These are phyloP conservation scores for Patagioenas fasciata DNA, from an alignment of 2,113 vertebrate genomes.

Conservation along the genomic window DNA sequence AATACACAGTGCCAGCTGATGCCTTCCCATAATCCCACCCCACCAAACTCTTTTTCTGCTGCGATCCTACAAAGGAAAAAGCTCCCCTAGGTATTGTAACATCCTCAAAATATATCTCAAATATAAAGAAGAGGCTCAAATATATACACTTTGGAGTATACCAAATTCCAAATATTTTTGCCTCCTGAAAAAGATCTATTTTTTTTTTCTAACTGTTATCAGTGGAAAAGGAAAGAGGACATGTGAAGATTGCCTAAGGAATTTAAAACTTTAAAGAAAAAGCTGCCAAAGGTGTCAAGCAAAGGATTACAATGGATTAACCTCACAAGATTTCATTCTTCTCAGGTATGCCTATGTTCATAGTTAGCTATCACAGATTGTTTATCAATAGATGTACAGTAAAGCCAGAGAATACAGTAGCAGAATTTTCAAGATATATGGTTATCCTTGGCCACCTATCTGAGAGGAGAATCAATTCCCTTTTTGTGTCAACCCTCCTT, in stretches of 20 bases:
- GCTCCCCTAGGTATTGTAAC: neutral
- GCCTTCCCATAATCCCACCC: neutral
- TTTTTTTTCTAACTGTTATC: neutral
- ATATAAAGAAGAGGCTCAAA: neutral
- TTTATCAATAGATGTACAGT: neutral
- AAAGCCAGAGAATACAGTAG: neutral
- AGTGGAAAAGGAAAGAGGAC: neutral
- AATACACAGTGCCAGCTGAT: neutral
- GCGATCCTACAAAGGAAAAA: neutral
- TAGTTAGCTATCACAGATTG: neutral
- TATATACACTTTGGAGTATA: neutral
- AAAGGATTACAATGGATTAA: conserved; percentile 30
- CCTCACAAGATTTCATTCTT: neutral
- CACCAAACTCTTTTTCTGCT: neutral
- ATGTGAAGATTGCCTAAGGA: neutral
- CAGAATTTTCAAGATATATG: neutral
- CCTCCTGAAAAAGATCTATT: too few species aligned
- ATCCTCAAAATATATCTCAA: neutral
- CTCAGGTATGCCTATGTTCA: neutral
- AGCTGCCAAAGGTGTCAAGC: neutral
- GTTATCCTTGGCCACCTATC: neutral
- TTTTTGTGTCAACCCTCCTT: neutral
- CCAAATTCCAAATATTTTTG: neutral
- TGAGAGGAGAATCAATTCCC: neutral
- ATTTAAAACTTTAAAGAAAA: neutral